These are phyloP conservation scores for Ciconia stormi DNA, from an alignment of 2,113 vertebrate genomes.

Conservation along the genomic window DNA sequence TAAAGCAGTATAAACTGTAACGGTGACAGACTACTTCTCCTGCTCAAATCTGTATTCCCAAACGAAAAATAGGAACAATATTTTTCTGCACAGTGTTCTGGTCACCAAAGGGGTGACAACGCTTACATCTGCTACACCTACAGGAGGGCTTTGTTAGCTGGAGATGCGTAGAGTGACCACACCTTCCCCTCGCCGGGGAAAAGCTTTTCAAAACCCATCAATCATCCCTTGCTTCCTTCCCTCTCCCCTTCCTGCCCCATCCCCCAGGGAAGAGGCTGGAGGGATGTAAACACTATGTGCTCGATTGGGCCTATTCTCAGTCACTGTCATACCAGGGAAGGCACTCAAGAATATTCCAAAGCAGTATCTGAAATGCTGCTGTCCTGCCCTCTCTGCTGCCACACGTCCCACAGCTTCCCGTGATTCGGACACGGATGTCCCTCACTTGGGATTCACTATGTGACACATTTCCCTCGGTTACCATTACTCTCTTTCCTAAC, in stretches of 20 bases:
- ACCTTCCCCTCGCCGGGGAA: background rate
- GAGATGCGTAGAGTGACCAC: background rate
- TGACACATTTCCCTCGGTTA: background rate
- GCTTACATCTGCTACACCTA: background rate
- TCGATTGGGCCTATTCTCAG: background rate
- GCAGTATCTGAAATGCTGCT: background rate
- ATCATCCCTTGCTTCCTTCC: conserved; percentile 25
- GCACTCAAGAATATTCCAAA: conserved; percentile 9
- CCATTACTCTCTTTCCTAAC: background rate
- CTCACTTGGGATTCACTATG: background rate
- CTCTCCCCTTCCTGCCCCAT: conserved; percentile 36
- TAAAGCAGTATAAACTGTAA: background rate
- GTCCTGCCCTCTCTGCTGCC: background rate
- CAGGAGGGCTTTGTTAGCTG: conserved; percentile 25
- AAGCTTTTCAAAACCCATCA: conserved; percentile 30
- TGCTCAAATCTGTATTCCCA: background rate
- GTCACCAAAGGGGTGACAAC: background rate
- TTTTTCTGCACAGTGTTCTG: background rate
- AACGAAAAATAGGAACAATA: background rate
- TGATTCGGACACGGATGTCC: background rate
- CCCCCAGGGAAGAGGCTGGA: conserved; percentile 35
- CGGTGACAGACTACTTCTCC: background rate
- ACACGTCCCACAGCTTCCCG: background rate
- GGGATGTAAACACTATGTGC: conserved; percentile 6
- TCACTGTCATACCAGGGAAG: background rate